Conservation (phyloP, 35 echinoderm and acorn worm genomes). For the Chiridota heheva region DNA sequence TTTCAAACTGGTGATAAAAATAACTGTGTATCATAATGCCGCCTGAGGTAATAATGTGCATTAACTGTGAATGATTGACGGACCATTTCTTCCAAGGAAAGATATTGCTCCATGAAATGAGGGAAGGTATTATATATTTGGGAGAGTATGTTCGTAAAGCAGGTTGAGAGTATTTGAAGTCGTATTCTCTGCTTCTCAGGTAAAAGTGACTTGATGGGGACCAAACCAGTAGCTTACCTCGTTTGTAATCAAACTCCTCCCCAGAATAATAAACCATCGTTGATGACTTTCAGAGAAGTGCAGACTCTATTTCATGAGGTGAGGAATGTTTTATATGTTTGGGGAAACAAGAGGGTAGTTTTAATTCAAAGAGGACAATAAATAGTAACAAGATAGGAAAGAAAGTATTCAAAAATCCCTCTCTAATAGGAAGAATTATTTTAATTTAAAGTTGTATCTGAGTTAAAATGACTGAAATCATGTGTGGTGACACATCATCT, state of each 20-base stretch:
- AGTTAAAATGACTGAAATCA: too few relatives aligned
- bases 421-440: neutral
- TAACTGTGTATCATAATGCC: too few relatives aligned
- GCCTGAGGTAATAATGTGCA: too few relatives aligned
- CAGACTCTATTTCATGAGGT: constrained; percentile 99
- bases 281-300: constrained; percentile 97
- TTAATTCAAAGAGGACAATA: neutral
- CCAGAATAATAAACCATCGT: constrained; percentile 72
- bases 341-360: neutral
- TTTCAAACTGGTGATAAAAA: too few relatives aligned
- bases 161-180: too few relatives aligned
- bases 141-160: too few relatives aligned
- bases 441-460: neutral
- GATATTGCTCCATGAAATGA: too few relatives aligned
- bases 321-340: too few relatives aligned
- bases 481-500: too few relatives aligned
- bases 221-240: constrained; percentile 84
- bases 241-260: constrained; percentile 95
- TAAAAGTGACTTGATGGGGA: constrained; percentile 72
- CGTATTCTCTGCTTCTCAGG: constrained; percentile 34
- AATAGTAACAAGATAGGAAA: neutral
- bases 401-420: neutral
- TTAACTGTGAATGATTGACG: too few relatives aligned
- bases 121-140: too few relatives aligned
- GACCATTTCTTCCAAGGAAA: too few relatives aligned